These are phyloP conservation scores for Fistularia tabacaria DNA, from an alignment of 2,797 vertebrate species.

Conservation along the genomic window DNA sequence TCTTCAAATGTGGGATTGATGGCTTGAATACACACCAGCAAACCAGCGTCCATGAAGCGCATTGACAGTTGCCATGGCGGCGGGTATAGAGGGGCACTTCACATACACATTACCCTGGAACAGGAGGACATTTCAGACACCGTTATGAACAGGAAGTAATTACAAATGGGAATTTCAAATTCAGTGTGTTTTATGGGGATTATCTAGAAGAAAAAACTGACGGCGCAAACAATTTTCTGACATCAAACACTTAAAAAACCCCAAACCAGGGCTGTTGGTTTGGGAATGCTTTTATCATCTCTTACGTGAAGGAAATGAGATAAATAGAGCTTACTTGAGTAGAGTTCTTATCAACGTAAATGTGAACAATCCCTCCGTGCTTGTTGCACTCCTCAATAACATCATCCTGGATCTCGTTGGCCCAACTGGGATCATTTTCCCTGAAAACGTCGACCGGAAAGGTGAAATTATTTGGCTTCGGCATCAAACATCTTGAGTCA, in stretches of 20 bases:
- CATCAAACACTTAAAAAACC: no score
- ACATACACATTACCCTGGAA: conserved; percentile 95
- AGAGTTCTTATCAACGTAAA: conserved; percentile 98
- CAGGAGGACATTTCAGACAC: neutral
- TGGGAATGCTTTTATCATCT: no score
- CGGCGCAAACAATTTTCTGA: no score
- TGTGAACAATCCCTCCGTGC: conserved; percentile 95
- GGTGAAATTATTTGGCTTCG: no score
- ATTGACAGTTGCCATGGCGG: conserved; percentile 92
- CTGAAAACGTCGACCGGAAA: conserved; percentile 37
- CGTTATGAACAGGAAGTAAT: no score
- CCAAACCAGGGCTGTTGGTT: no score
- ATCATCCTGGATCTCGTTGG: conserved; percentile 94
- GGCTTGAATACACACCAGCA: conserved; percentile 80
- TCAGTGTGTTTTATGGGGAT: neutral
- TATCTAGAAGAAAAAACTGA: neutral
- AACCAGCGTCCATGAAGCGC: conserved; percentile 98
- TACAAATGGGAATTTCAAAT: no score
- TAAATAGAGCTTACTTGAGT: conserved; percentile 80
- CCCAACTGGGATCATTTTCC: conserved; percentile 84
- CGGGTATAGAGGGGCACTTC: conserved; percentile 95
- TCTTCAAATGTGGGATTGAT: neutral
- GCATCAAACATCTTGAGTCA: neutral
- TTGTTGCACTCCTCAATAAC: conserved; percentile 99
- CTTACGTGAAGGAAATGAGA: no score